A percentile compares a stretch with the other conserved stretches of the same genome.
Conservation (phyloP, 2,888 invertebrate species). For the Leptarthrus brevirostris region DNA sequence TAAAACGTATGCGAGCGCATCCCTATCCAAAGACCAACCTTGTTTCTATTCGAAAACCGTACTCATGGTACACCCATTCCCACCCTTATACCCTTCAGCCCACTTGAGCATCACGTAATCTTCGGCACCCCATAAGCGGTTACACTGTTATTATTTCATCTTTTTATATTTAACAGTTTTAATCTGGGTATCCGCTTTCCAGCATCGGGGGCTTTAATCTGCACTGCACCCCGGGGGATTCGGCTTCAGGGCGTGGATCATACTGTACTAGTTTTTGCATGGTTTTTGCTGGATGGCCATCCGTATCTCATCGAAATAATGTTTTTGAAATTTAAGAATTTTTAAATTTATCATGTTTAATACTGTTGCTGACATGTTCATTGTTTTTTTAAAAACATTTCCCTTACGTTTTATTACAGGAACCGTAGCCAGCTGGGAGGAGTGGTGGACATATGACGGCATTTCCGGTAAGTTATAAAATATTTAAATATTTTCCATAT, state of each 20-base stretch:
- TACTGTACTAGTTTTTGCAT: not conserved
- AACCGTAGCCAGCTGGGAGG: conserved; percentile 80
- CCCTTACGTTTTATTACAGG: conserved; percentile 58
- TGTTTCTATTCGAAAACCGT: not conserved
- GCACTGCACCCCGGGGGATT: not conserved
- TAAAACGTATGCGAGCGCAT: conserved; percentile 42
- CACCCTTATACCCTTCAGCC: not conserved
- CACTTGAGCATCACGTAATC: conserved; percentile 41
- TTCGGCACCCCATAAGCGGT: conserved; percentile 42
- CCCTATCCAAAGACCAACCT: not conserved
- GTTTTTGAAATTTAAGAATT: conserved; percentile 37
- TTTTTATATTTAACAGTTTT: conserved; percentile 42
- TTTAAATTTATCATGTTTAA: conserved; percentile 42
- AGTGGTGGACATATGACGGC: conserved; percentile 97
- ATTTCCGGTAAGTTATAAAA: conserved; percentile 81
- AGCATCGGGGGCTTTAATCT: conserved; percentile 32
- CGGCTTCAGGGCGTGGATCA: not conserved
- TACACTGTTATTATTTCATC: conserved; percentile 43
- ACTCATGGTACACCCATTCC: not conserved
- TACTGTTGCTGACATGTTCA: conserved; percentile 23
- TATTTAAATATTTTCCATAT: conserved; percentile 44
- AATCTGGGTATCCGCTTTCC: conserved; percentile 25
- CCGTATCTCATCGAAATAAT: conserved; percentile 23
- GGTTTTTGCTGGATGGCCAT: not conserved
- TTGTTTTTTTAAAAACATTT: conserved; percentile 46